Conservation (phyloP, 2,797 vertebrate genomes). For the Gallinago solitaria region DNA sequence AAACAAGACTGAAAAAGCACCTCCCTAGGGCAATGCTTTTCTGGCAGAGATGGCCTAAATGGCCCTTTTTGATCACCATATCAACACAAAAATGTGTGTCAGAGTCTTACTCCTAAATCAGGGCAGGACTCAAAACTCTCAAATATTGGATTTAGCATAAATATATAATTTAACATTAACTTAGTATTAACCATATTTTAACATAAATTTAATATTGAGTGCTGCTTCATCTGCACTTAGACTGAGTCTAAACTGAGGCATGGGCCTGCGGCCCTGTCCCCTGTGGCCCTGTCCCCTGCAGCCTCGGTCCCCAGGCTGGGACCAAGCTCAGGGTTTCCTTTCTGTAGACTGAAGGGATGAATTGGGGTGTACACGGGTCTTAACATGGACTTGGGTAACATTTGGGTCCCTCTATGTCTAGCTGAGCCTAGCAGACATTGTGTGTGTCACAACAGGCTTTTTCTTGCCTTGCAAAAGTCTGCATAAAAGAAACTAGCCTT, state of each 20-base stretch:
- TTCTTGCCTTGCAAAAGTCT: not conserved
- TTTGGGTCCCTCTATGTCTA: not conserved
- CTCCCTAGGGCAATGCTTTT: not conserved
- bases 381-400: not conserved
- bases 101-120: not conserved
- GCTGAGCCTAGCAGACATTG: not conserved
- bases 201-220: not conserved
- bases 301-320: not conserved
- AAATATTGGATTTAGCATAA: not conserved
- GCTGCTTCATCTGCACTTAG: not conserved
- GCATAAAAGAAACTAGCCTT: not conserved
- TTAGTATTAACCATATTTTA: not conserved
- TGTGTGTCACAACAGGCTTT: not conserved
- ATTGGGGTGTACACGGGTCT: rapidly evolving
- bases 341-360: not conserved
- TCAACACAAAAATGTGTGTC: not conserved
- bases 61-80: not conserved
- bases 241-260: not conserved
- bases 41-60: not conserved
- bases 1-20: not conserved
- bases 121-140: not conserved
- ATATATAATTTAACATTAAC: not conserved
- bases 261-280: not conserved
- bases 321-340: not conserved
- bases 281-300: not conserved